Evolutionary conservation across 2,888 invertebrate species (phyloP).

Genomic region (Cerceris rybyensis): DNA sequence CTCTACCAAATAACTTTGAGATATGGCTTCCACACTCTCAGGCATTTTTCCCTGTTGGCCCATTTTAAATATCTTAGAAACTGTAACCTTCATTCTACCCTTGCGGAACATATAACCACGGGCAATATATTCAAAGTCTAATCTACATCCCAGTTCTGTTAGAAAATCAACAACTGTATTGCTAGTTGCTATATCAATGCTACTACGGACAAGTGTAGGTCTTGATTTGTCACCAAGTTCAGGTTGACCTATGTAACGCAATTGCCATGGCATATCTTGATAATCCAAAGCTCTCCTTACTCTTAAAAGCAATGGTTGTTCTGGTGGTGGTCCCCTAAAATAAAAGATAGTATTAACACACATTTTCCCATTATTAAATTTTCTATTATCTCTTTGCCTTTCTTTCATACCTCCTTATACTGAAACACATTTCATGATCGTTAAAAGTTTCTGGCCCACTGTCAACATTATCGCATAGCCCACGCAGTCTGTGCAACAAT

Average conservation of each 20-base stretch:
- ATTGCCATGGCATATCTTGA: conserved; percentile 93
- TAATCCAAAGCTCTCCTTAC: conserved; percentile 93
- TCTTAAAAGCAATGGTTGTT: conserved; percentile 87
- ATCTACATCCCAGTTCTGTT: conserved; percentile 93
- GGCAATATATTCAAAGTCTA: conserved; percentile 97
- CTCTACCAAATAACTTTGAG: conserved; percentile 96
- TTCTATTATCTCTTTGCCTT: neutral
- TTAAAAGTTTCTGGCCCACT: conserved; percentile 95
- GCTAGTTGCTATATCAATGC: conserved; percentile 96
- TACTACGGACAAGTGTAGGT: conserved; percentile 94
- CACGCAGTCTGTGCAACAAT: conserved; percentile 91
- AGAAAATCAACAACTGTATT: conserved; percentile 95
- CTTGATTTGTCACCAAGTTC: conserved; percentile 94
- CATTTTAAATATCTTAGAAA: conserved; percentile 96
- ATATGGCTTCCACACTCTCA: conserved; percentile 91
- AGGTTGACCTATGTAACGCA: conserved; percentile 95
- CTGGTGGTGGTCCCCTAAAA: conserved; percentile 76
- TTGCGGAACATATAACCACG: conserved; percentile 97
- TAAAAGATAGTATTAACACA: neutral
- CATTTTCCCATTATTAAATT: neutral
- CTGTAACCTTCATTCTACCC: conserved; percentile 98
- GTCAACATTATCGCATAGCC: conserved; percentile 96
- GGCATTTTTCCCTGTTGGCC: conserved; percentile 88
- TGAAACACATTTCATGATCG: conserved; percentile 96
- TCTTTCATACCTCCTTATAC: conserved; percentile 84